phyloP scores from a whole-genome alignment of 1,140 invertebrate species.

The Yoshiicerus persimilis region DNA sequence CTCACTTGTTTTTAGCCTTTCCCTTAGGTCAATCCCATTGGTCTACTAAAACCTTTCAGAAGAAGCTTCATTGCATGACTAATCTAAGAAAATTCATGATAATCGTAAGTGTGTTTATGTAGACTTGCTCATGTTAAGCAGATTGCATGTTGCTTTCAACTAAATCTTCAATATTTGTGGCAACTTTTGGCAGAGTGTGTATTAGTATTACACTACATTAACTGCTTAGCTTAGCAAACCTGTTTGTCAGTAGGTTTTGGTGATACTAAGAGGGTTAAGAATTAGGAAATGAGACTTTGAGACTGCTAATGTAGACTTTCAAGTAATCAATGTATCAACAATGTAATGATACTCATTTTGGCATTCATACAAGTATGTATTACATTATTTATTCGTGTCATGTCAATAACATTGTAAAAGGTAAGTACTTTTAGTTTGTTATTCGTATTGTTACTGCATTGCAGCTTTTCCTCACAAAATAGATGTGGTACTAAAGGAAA shows the following conservation, averaged over 20 bases:
- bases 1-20: background rate
- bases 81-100: background rate
- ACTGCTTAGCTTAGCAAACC: background rate
- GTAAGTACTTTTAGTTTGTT: too few species aligned
- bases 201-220: background rate
- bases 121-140: too few species aligned
- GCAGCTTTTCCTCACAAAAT: too few species aligned
- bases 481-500: too few species aligned
- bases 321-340: background rate
- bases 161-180: too few species aligned
- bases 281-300: background rate
- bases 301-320: background rate
- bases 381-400: background rate
- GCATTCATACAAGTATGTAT: background rate
- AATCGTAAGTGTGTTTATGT: background rate
- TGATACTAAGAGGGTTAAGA: background rate
- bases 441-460: too few species aligned
- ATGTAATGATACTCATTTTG: background rate
- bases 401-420: too few species aligned
- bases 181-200: too few species aligned
- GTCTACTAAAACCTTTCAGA: background rate
- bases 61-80: background rate
- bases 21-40: background rate
- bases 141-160: too few species aligned
- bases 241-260: conserved; percentile 1